These are phyloP conservation scores for Synanthedon tipuliformis DNA, from an alignment of 2,888 invertebrate genomes.

Conservation along the genomic window DNA sequence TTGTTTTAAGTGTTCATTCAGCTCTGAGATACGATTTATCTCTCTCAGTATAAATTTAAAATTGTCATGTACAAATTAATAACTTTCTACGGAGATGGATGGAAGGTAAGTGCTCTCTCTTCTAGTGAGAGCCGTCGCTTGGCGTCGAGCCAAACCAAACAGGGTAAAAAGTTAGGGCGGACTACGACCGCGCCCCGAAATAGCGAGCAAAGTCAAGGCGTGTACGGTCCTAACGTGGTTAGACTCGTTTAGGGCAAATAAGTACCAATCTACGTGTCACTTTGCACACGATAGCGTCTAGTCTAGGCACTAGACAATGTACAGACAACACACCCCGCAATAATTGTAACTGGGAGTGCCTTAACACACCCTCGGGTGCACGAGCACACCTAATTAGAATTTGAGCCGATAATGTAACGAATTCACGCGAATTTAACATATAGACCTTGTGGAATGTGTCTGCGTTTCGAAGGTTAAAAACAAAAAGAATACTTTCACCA, in stretches of 20 bases:
- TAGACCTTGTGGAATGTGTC: neutral
- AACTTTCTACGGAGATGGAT: constrained; percentile 15
- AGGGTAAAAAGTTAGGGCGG: constrained; percentile 64
- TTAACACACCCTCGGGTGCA: neutral
- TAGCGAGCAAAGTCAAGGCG: constrained; percentile 68
- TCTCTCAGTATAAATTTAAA: constrained; percentile 22
- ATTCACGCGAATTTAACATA: neutral
- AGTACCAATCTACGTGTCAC: neutral
- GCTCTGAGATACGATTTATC: too few relatives aligned
- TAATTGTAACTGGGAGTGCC: neutral
- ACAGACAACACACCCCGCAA: constrained; percentile 13
- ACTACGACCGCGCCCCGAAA: constrained; percentile 59
- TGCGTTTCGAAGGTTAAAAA: neutral
- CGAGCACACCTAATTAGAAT: neutral
- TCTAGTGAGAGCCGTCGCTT: constrained; percentile 39
- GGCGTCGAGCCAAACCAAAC: constrained; percentile 60
- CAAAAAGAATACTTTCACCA: neutral
- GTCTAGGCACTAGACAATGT: constrained; percentile 9
- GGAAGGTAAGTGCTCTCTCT: constrained; percentile 3
- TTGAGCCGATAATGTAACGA: neutral
- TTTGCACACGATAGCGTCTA: neutral
- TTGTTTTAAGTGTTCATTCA: too few relatives aligned
- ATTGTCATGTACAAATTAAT: constrained; percentile 7
- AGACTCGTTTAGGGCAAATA: neutral
- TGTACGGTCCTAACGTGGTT: constrained; percentile 15